phyloP scores from a whole-genome alignment of 2,113 vertebrate genomes.

The Hippotragus niger region DNA sequence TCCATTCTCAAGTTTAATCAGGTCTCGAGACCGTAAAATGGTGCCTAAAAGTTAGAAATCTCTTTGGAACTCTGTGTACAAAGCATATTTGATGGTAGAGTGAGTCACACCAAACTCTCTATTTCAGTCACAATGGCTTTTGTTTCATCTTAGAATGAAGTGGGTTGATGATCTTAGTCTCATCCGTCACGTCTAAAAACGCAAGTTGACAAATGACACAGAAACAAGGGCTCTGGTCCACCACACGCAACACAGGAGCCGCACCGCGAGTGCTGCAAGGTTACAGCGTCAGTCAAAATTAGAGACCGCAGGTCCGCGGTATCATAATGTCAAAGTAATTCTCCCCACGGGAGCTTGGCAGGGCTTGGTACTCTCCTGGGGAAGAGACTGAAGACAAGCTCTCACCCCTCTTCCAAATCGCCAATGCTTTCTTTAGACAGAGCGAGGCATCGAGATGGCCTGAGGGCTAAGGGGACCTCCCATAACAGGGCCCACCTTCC shows the following conservation, averaged over 20 bases:
- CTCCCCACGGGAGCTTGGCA: neutral
- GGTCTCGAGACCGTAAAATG: slow-evolving; percentile 6
- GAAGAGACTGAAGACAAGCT: neutral
- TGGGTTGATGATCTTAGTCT: slow-evolving; percentile 61
- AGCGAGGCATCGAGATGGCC: neutral
- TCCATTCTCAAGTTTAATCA: slow-evolving; percentile 4
- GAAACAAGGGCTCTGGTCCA: neutral
- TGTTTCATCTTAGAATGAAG: slow-evolving; percentile 65
- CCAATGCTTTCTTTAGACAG: neutral
- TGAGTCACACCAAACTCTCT: slow-evolving; percentile 67
- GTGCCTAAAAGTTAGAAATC: slow-evolving; percentile 51
- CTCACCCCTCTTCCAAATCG: neutral
- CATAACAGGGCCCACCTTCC: neutral
- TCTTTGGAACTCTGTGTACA: slow-evolving; percentile 54
- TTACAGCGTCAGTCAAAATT: neutral
- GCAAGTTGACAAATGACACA: neutral
- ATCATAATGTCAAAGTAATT: neutral
- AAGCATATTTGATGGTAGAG: slow-evolving; percentile 43
- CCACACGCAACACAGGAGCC: rapidly evolving
- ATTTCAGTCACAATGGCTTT: slow-evolving; percentile 72
- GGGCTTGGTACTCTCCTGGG: neutral
- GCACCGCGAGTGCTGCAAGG: rapidly evolving
- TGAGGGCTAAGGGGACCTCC: rapidly evolving
- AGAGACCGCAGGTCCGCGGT: neutral
- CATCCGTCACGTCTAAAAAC: slow-evolving; percentile 25